phyloP scores from a whole-genome alignment of 2,113 vertebrate species.

The Puntigrus tetrazona region DNA sequence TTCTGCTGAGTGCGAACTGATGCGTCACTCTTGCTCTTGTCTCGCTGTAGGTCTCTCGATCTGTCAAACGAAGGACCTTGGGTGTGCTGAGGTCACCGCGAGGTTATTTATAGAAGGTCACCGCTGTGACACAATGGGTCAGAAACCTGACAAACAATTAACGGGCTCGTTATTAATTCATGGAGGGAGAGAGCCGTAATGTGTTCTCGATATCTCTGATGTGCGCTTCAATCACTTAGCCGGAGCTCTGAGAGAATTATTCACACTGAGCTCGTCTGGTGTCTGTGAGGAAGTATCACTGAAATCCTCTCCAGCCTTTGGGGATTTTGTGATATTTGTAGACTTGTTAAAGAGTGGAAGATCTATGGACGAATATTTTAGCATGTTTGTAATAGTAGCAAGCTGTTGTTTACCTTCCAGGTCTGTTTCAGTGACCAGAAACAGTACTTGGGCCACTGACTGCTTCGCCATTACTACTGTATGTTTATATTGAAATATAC shows the following conservation, averaged over 20 bases:
- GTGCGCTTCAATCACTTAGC: conserved; percentile 17
- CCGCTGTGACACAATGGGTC: conserved; percentile 9
- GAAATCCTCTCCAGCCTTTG: not conserved
- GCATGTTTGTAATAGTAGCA: conserved; percentile 21
- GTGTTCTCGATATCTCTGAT: conserved; percentile 24
- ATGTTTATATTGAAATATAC: not conserved
- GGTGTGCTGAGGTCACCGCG: not conserved
- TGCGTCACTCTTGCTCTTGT: conserved; percentile 6
- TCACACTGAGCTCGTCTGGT: conserved; percentile 35
- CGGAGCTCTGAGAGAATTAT: conserved; percentile 20
- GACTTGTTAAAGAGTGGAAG: not conserved
- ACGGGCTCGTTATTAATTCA: conserved; percentile 31
- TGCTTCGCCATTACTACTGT: not conserved
- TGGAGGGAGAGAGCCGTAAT: conserved; percentile 26
- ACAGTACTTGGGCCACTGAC: not conserved
- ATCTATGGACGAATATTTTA: not conserved
- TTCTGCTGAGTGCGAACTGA: not conserved
- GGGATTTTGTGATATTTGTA: not conserved
- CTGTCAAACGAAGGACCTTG: conserved; percentile 19
- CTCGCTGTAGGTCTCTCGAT: not conserved
- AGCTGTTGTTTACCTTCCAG: not conserved
- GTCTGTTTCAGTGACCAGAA: not conserved
- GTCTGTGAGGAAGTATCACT: conserved; percentile 9
- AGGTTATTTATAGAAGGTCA: conserved; percentile 22
- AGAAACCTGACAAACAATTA: conserved; percentile 15